These are phyloP conservation scores for Salvelinus fontinalis DNA, from an alignment of 2,113 vertebrate species.

Conservation along the genomic window DNA sequence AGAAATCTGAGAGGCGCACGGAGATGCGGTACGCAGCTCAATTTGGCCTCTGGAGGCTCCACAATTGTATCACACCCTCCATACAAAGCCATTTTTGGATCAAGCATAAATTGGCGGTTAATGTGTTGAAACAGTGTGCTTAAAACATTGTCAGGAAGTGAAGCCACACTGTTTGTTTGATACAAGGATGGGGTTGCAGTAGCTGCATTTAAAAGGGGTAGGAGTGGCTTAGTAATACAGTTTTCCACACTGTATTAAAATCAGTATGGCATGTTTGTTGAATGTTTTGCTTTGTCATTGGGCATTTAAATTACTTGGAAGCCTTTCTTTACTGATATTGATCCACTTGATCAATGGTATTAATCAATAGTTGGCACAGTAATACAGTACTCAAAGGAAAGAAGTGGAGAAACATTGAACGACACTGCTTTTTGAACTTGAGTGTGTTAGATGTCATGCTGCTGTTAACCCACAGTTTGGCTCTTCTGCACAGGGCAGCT, in stretches of 20 bases:
- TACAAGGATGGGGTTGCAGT: slow-evolving; percentile 49
- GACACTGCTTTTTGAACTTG: no score
- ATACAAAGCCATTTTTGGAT: no score
- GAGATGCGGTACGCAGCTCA: no score
- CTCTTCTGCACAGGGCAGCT: slow-evolving; percentile 59
- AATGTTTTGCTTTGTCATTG: neutral
- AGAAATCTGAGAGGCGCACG: no score
- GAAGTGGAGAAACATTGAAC: no score
- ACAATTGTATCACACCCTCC: no score
- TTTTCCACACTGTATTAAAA: slow-evolving; percentile 73
- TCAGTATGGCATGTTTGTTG: slow-evolving; percentile 17
- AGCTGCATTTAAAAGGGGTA: slow-evolving; percentile 59
- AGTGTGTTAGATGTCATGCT: no score
- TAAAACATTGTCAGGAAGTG: slow-evolving; percentile 43
- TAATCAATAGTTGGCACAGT: no score
- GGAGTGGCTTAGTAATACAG: slow-evolving; percentile 57
- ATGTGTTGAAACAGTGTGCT: slow-evolving; percentile 23
- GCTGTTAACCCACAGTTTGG: neutral
- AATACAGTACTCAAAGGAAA: no score
- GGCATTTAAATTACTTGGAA: neutral
- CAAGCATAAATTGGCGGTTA: no score
- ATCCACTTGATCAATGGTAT: no score
- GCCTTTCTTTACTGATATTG: neutral
- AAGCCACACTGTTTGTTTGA: slow-evolving; percentile 71
- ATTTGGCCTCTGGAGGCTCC: no score